Evolutionary conservation across 2,888 invertebrate species (phyloP), one percentile per base, ranked within the genome.

Genomic region (Cactoblastis cactorum): DNA sequence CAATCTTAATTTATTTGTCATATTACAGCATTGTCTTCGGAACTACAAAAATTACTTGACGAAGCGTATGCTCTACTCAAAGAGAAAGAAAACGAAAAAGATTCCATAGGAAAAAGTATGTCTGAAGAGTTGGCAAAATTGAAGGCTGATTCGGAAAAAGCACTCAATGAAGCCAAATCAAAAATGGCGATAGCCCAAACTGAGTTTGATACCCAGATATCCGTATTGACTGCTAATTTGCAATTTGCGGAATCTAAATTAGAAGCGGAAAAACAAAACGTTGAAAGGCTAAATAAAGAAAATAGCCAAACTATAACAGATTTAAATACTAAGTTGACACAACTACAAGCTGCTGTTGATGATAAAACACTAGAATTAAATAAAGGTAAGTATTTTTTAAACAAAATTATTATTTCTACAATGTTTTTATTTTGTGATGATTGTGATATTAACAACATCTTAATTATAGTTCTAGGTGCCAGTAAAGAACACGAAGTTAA

Each of bases 121-220:
- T 81, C 84, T 0, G 90, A 90, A 15, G 90, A 90, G 64, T 61
- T 90, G 17, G 62, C 75, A 11, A 82, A 80, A 69, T 67, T 86
- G 0, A 89, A 79, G 63, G 62, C 69, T 1, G 90, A 93, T 89
- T 75, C 91, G 63, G 73, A 92, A 82, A 78, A 91, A 70, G 79
- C 85, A 61, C 65, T 89, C 6, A 84, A 75, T 52, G 90, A 91
- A 74, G 80, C 88, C 43, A 91, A 83, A 77, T 92, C 92, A n/a
- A 94, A 94, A 77, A 86, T 92, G 38, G 92, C 93, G 53, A 93
- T 94, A 66, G 91, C 91, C 54, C 83, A 94, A 58, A 90, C 92
- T 0, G 91, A 91, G 66, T 89, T 92, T 43, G 92, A 92, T 58
- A 91, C 91, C 41, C 91, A 92, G 71, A 72, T 92, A n/a, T 90